Conservation (phyloP, 2,888 invertebrate genomes). For the Mystacides longicornis region DNA sequence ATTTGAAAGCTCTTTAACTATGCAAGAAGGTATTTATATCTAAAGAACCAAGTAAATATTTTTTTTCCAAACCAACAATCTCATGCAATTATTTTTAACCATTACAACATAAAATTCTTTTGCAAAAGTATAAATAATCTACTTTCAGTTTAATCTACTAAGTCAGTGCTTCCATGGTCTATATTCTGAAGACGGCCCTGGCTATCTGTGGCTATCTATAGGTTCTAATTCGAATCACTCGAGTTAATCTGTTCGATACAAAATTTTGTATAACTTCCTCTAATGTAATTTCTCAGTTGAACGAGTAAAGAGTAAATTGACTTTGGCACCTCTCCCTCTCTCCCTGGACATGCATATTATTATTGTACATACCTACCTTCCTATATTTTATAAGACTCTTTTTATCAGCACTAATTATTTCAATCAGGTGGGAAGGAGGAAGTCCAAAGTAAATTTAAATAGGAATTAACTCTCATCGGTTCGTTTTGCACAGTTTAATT, state of each 20-base stretch:
- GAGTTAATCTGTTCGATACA: slow-evolving; percentile 21
- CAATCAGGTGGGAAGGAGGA: not conserved
- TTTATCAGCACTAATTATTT: slow-evolving; percentile 2
- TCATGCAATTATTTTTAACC: too few relatives aligned
- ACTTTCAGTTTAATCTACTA: too few relatives aligned
- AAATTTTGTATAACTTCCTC: slow-evolving; percentile 26
- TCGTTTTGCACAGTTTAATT: not conserved
- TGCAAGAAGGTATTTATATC: too few relatives aligned
- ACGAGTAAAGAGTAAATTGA: slow-evolving; percentile 25
- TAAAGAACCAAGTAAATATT: too few relatives aligned
- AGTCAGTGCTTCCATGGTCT: too few relatives aligned
- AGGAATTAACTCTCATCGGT: not conserved
- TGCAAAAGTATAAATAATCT: too few relatives aligned
- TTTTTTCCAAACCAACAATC: too few relatives aligned
- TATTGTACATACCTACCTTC: not conserved
- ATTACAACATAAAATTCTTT: too few relatives aligned
- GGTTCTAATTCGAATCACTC: slow-evolving; percentile 12
- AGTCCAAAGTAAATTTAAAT: not conserved
- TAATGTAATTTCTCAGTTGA: slow-evolving; percentile 24
- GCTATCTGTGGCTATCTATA: not conserved
- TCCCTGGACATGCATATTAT: not conserved
- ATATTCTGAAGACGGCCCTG: not conserved
- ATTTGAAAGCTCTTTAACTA: too few relatives aligned
- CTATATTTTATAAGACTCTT: not conserved
- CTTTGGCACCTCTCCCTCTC: slow-evolving; percentile 8